Evolutionary conservation across 2,797 vertebrate genomes (phyloP).

Genomic region (Sebastolobus alascanus): DNA sequence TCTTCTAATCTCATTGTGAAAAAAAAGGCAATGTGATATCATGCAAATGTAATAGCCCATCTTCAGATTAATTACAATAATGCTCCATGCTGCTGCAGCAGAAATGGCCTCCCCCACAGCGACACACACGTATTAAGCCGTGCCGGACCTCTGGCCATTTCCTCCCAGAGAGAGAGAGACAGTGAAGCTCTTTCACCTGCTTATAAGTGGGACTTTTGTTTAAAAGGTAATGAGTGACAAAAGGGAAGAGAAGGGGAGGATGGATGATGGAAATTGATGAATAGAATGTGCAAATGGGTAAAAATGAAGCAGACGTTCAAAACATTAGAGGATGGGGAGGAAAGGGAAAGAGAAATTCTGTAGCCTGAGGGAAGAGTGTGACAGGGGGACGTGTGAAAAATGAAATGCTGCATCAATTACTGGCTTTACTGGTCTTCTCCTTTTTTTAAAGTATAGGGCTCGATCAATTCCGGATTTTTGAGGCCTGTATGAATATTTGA

Average conservation of each 20-base stretch:
- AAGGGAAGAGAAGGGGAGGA: not conserved
- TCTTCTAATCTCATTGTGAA: conserved; percentile 43
- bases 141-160: conserved; percentile 32
- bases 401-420: not conserved
- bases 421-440: not conserved
- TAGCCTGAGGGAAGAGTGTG: not conserved
- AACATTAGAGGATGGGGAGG: not conserved
- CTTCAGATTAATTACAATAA: conserved; percentile 57
- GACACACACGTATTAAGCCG: conserved; percentile 2
- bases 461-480: not conserved
- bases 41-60: conserved; percentile 52
- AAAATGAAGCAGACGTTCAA: not conserved
- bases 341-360: not conserved
- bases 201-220: conserved; percentile 8
- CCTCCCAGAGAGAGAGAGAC: conserved; percentile 7
- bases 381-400: not conserved
- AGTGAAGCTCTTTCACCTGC: conserved; percentile 19
- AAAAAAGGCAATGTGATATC: conserved; percentile 38
- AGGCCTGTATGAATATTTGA: not conserved
- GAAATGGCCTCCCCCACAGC: conserved; percentile 22
- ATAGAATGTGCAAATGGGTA: not conserved
- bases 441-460: not conserved
- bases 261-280: not conserved
- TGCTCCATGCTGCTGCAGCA: conserved; percentile 28
- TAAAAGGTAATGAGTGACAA: conserved; percentile 25